Evolutionary conservation across 2,797 vertebrate species (phyloP).

Genomic region (Morus bassanus): DNA sequence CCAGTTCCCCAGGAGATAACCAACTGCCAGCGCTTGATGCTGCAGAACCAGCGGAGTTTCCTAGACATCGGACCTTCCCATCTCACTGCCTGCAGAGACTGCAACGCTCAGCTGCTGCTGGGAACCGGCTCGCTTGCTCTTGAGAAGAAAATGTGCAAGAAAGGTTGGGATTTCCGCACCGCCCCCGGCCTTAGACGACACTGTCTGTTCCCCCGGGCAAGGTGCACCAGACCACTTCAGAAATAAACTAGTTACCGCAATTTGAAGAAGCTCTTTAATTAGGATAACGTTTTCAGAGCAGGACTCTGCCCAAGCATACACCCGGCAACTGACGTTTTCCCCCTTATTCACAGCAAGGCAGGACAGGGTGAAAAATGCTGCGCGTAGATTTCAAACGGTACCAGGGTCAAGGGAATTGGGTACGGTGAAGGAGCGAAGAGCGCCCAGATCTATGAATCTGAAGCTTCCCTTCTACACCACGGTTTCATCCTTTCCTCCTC

Average conservation of each 20-base stretch:
- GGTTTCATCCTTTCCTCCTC: background rate
- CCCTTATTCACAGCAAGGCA: background rate
- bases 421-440: rapidly evolving
- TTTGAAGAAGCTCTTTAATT: background rate
- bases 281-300: rapidly evolving
- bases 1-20: background rate
- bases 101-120: background rate
- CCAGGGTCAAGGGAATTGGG: rapidly evolving
- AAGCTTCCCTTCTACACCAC: background rate
- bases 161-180: background rate
- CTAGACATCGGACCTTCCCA: background rate
- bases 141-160: rapidly evolving
- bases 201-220: background rate
- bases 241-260: background rate
- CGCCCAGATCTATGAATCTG: rapidly evolving
- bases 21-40: background rate
- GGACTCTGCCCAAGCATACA: background rate
- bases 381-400: rapidly evolving
- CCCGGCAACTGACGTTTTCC: rapidly evolving
- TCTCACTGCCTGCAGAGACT: background rate
- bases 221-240: background rate
- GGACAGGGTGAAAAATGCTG: rapidly evolving
- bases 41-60: background rate
- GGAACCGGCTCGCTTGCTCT: background rate
- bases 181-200: rapidly evolving